Evolutionary conservation across 2,888 invertebrate species (phyloP), one percentile per base, ranked within the genome.

Genomic region (Lucinisca nassula): DNA sequence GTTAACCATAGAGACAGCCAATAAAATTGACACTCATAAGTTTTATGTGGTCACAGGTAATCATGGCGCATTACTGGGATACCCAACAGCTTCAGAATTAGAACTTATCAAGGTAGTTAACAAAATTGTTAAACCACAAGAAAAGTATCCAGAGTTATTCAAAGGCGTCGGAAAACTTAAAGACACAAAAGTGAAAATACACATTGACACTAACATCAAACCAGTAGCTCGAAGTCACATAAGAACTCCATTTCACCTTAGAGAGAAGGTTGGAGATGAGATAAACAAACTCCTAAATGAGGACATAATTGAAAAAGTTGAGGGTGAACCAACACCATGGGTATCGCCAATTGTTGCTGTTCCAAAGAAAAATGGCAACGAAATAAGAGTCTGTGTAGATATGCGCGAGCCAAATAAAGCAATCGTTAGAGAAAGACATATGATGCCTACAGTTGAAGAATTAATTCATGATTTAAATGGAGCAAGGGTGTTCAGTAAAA

Each of bases 371-470:
- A n/a, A n/a, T n/a, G n/a, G n/a, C n/a, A n/a, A n/a, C n/a, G n/a
- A 82, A 55, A 78, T 93, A n/a, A 58, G 93, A 45, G 58, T 94
- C n/a, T 92, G 91, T 79, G 86, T 92, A 0, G 92, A 93, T 74
- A 93, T 93, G 91, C 40, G 92, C 8, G 70, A 88, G 55, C 86
- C 92, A 0, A 92, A 93, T 45, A 87, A 88, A 55, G 91, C 92
- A 0, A 92, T 92, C 0, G 58, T 78, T 17, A 40, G 92, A 32
- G 89, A 89, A 78, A n/a, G 90, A 40, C 91, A 93, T 55, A 77
- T 55, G 0, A 79, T 91, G 51, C 91, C 92, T 14, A 92, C 91
- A 12, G n/a, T n/a, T n/a, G n/a, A n/a, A n/a, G n/a, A n/a, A n/a
- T n/a, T n/a, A n/a, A n/a, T n/a, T n/a, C n/a, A n/a, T 49, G 90